Base-by-base conservation (phyloP, 92 coral and sea anemone species). In the Epizoanthus ramosus region DNA sequence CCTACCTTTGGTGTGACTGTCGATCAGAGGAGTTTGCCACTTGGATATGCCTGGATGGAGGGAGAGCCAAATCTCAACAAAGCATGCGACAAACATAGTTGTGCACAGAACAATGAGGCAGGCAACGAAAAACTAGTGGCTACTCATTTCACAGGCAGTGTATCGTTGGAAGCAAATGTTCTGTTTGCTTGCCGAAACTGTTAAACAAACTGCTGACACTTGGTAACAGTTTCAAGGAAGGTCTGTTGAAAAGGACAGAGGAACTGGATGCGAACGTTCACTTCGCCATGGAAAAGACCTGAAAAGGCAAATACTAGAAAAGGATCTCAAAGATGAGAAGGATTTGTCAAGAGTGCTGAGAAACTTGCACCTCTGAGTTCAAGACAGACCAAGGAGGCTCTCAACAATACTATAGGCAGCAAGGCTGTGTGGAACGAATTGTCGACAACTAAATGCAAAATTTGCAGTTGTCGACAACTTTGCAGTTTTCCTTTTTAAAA, bases 1-100 rank as follows among this genome's bases (percentile, higher is more conserved):
- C 91, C 91, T 57, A 70, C 74, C 37, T 71, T 67, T 37, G 89
- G 74, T 35, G 86, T 84, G 9, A 80, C 84, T 21, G 87, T 85
- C 53, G 92, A 85, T 59, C 92, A 85, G 54, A 25, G 89, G 43
- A 61, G 86, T 37, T 53, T 88, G 53, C 89, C 92, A 18, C 74
- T 88, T 31, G 86, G 91, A 12, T 88, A 68, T 71, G 60, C 79
- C 13, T 88, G 85, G 90, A 19, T 41, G 4, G 80, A 63, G 1
- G 71, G 28, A 19, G 68, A 25, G 28, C 91, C 91, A 63, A 79
- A 79, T 28, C 91, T 58, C 10, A 15, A 21, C 39, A 69, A 35
- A 58, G 63, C 24, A 8, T 89, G 92, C 66, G 76, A 85, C 56
- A 24, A 28, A 17, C 28, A 22, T 16, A 58, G 39, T 15, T 85